Evolutionary conservation across 1,140 invertebrate species (phyloP), one percentile per base, ranked within the genome.

Genomic region (Drosophila teissieri): DNA sequence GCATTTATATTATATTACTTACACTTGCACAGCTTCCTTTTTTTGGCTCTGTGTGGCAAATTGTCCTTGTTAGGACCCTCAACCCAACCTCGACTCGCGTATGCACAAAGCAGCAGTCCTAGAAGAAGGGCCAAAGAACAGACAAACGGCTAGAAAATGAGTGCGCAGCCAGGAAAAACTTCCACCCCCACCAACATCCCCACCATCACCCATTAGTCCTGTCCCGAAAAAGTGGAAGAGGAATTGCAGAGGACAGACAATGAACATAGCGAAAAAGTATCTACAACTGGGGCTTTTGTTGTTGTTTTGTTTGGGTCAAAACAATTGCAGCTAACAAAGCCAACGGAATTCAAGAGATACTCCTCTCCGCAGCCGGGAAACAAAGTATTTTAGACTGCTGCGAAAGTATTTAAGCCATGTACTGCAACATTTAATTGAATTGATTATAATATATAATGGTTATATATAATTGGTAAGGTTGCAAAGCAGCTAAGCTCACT

Each of bases 311-410:
- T 48, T 44, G 60, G 52, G 73, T 22, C 69, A 75, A 65, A 75
- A 75, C 73, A 75, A 75, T 75, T 75, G 72, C 72, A 67, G 37
- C 72, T 53, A 57, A 75, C 61, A 75, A 75, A 75, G 73, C 60
- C 73, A 52, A 37, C 48, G 61, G 48, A 76, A 67, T 75, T 36
- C 61, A n/a, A 19, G 22, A 46, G 36, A 51, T 63, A 14, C 37
- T 22, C 24, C 24, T 24, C 45, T 22, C 14, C 12, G 15, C 24
- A 14, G 1, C 3, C 15, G 8, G 7, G 4, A 10, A 17, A 12
- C 10, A 36, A 12, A 27, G 44, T 31, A 14, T 70, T n/a, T 70
- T 7, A 27, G 64, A 19, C 46, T n/a, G 3, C 0, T 11, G 11
- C 14, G 4, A 27, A 1, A 6, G 17, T 39, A 15, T 6, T 15